phyloP scores from a whole-genome alignment of 2,113 vertebrate genomes.

The Tiliqua scincoides region DNA sequence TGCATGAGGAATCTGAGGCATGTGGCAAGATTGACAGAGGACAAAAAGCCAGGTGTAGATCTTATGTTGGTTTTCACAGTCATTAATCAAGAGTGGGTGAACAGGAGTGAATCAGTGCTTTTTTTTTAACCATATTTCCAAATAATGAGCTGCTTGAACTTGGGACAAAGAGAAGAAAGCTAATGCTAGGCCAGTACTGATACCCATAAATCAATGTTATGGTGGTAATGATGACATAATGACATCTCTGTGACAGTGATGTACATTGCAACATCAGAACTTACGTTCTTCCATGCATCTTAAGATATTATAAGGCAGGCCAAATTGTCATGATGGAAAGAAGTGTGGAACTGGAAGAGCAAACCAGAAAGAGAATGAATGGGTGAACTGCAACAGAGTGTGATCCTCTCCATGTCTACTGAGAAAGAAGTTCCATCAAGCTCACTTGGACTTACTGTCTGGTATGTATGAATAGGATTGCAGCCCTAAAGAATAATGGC shows the following conservation, averaged over 20 bases:
- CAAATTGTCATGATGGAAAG: neutral
- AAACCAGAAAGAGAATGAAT: neutral
- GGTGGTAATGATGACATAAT: neutral
- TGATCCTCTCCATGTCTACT: too few species aligned
- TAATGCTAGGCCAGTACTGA: too few species aligned
- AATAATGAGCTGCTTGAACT: neutral
- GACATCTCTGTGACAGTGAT: neutral
- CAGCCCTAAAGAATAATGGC: too few species aligned
- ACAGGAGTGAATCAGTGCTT: neutral
- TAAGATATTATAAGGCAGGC: neutral
- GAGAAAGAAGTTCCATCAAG: too few species aligned
- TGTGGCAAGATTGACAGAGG: neutral
- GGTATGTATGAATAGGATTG: too few species aligned
- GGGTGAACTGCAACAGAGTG: neutral
- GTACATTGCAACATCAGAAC: neutral
- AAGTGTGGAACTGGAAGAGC: neutral
- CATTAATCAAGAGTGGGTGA: neutral
- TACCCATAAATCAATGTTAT: neutral
- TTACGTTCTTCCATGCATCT: neutral
- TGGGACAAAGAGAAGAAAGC: neutral
- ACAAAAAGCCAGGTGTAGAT: neutral
- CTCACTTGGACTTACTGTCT: too few species aligned
- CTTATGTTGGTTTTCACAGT: neutral
- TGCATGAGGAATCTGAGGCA: conserved; percentile 29
- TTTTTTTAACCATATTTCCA: neutral